Evolutionary conservation across 2,888 invertebrate species (phyloP), one percentile per base, ranked within the genome.

Genomic region (Caenorhabditis sp.): DNA sequence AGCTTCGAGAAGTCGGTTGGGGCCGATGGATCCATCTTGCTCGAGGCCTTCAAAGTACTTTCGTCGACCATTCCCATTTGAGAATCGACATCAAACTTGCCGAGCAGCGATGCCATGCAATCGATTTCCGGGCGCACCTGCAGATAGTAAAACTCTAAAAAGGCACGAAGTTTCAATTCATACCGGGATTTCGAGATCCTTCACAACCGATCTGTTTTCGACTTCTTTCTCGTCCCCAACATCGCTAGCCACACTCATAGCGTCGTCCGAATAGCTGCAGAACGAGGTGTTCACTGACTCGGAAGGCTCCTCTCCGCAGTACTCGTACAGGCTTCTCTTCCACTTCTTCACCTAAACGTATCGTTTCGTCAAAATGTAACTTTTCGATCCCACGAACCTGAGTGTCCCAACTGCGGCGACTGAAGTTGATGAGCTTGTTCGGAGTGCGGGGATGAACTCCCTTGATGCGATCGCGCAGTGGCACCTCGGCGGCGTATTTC

Each of bases 361-460:
- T 13, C 0, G 7, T 9, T 24, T 11, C 22, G 0, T 7, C 35
- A 7, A 13, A 13, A 9, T 3, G 9, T 9, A 35, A 13, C 35
- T 35, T 35, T 35, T 35, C 6, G 13, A 7, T 35, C 2, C 24
- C 2, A 30, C 52, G 17, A 8, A 87, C 83, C 77, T 95, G 92
- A 27, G 93, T 93, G 89, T 98, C 97, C 94, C 95, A 98, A 11
- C 94, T 95, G 81, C 97, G 92, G 43, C 97, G 92, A 84, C 95
- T 95, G 90, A 94, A 95, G 90, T 95, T 95, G 26, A 92, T 89
- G 88, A 92, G 92, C 90, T 95, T 96, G 85, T 95, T 94, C 3
- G 97, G 97, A 1, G 97, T 97, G 86, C 92, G 92, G 1, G 96
- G 97, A 90, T 96, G 94, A 4, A 80, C 53, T 20, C 79, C 83